A percentile compares a stretch with the other conserved stretches of the same genome.
Conservation (phyloP, 1,140 invertebrate genomes). For the Notospermus geniculatus region DNA sequence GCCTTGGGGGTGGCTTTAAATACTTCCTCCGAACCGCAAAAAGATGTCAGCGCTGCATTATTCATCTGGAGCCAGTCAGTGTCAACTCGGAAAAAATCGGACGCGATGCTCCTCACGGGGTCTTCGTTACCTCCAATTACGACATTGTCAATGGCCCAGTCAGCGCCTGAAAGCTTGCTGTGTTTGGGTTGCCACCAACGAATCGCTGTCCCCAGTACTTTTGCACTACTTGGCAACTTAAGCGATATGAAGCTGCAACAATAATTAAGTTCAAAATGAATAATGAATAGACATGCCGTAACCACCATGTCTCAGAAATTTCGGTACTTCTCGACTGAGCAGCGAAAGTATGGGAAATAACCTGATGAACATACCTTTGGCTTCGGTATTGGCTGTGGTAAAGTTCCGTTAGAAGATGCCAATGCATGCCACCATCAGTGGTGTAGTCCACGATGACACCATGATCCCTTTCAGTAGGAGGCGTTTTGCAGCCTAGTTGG, state of each 20-base stretch:
- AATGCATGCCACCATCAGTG: conserved; percentile 46
- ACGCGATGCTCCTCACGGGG: background rate
- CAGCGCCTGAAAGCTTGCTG: conserved; percentile 35
- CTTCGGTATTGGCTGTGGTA: conserved; percentile 45
- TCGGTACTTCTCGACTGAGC: no score
- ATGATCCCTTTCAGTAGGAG: conserved; percentile 34
- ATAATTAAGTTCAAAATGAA: no score
- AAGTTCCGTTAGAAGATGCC: conserved; percentile 47
- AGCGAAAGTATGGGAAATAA: no score
- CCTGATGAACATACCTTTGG: no score
- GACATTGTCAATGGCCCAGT: conserved; percentile 58
- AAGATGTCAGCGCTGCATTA: conserved; percentile 19
- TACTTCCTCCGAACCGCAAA: conserved; percentile 15
- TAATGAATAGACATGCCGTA: no score
- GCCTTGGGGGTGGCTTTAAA: conserved; percentile 29
- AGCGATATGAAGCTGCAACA: conserved; percentile 43
- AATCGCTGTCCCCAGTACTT: conserved; percentile 44
- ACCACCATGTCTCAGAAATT: no score
- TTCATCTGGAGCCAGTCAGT: conserved; percentile 34
- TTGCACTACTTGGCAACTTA: conserved; percentile 45
- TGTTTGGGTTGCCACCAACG: conserved; percentile 56
- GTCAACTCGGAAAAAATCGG: background rate
- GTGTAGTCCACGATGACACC: no score
- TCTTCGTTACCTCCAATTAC: conserved; percentile 49
- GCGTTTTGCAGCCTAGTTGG: conserved; percentile 50